These are phyloP conservation scores for Carduelis carduelis DNA, from an alignment of 2,797 vertebrate genomes.

Conservation along the genomic window DNA sequence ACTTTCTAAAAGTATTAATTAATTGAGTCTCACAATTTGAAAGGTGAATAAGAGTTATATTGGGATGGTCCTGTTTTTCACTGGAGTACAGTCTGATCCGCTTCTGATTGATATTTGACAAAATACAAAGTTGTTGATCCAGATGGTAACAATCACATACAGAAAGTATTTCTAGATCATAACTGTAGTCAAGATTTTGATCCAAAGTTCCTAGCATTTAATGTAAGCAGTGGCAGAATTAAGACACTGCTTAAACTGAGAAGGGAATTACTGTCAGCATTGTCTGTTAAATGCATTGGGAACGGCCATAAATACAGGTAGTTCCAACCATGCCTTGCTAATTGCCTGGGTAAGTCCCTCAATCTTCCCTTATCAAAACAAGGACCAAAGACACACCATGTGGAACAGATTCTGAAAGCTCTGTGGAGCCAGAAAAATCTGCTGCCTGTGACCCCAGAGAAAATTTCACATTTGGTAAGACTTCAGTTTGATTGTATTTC, in stretches of 20 bases:
- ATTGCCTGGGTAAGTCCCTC: background rate
- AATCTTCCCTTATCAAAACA: constrained; percentile 31
- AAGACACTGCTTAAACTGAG: background rate
- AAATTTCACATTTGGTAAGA: constrained; percentile 17
- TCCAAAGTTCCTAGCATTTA: background rate
- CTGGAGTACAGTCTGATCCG: background rate
- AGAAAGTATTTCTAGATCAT: background rate
- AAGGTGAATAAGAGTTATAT: background rate
- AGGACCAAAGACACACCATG: background rate
- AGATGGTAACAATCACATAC: background rate
- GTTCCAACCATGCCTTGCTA: background rate
- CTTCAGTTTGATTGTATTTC: background rate
- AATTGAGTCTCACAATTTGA: background rate
- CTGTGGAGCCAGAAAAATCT: background rate
- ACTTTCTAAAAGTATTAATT: background rate
- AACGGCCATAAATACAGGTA: background rate
- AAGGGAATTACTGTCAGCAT: background rate
- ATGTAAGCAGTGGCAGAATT: background rate
- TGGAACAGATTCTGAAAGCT: constrained; percentile 31
- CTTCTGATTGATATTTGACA: background rate
- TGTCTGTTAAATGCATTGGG: background rate
- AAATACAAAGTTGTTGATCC: background rate
- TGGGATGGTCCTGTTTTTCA: background rate
- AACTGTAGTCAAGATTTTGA: background rate
- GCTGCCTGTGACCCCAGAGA: background rate